Conservation (phyloP, 2,113 vertebrate species). For the Symphodus melops region DNA sequence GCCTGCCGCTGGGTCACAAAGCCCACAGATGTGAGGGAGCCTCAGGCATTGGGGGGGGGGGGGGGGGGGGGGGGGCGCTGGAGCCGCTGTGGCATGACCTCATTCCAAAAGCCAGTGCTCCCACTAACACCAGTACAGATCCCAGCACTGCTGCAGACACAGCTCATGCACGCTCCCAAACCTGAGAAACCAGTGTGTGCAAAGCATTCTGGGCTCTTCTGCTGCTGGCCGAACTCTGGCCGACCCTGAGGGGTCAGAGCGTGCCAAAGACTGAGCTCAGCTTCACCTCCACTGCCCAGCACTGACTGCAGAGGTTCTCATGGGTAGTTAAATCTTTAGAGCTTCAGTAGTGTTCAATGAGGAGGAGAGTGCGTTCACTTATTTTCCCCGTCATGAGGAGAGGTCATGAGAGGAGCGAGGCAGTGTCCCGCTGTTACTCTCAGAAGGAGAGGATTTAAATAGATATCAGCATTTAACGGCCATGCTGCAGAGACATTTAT, state of each 20-base stretch:
- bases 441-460: background rate
- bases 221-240: conserved; percentile 57
- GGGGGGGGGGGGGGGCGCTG: conserved; percentile 26
- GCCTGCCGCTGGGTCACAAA: conserved; percentile 72
- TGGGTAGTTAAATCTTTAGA: conserved; percentile 37
- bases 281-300: conserved; percentile 36
- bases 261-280: conserved; percentile 66
- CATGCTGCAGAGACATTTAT: too few species aligned
- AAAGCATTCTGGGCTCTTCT: conserved; percentile 10
- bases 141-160: conserved; percentile 19
- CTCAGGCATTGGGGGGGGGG: conserved; percentile 39
- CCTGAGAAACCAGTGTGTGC: conserved; percentile 34
- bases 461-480: background rate
- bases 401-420: conserved; percentile 23
- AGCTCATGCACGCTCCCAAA: background rate
- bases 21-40: conserved; percentile 74
- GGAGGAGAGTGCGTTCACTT: conserved; percentile 41
- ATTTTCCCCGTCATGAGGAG: conserved; percentile 25
- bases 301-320: conserved; percentile 58
- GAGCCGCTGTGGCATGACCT: conserved; percentile 61
- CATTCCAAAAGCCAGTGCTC: conserved; percentile 52
- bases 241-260: conserved; percentile 44
- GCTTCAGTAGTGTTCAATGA: conserved; percentile 51
- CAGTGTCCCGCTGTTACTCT: conserved; percentile 24
- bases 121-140: conserved; percentile 31